Evolutionary conservation across 2,113 vertebrate genomes (phyloP), one percentile per base, ranked within the genome.

Genomic region (Notarius lentiginosus): DNA sequence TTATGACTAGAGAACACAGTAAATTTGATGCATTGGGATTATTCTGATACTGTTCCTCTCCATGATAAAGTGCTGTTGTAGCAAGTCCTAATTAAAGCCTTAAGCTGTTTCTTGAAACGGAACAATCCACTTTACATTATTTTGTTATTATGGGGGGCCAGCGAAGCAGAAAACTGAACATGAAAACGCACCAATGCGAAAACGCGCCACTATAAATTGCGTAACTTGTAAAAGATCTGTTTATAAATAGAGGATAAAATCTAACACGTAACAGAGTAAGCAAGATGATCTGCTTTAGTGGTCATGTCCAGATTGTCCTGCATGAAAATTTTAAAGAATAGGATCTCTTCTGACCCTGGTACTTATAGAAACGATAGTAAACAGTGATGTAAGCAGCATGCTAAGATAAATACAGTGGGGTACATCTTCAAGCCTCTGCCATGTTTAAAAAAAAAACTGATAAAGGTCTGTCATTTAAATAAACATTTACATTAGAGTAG

Each of bases 31-130:
- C 49, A 77, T n/a, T 76, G 24, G 5, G 7, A 55, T 20, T 58
- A 30, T 56, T 58, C 6, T 77, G 24, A 79, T 34, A 1, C 27
- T 9, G 14, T 34, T 53, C 53, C 30, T 30, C 15, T 56, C n/a
- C 30, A 17, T 53, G 30, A 49, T 66, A n/a, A 66, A 66, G 4
- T 68, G 49, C 15, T 55, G 63, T 27, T 70, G 65, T 55, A 70
- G 49, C n/a, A 83, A 22, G 49, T 27, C 55, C 70, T 75, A 76
- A 63, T 77, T 85, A 73, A 41, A 7, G 51, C 83, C 49, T 60
- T 58, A 73, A 60, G 53, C 53, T 60, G 14, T 73, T 84, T 70
- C 47, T 17, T 76, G 27, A 61, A 76, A 49, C 68, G 30, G n/a
- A 73, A 41, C 41, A 84, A 75, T 3, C n/a, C 51, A 41, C 27